phyloP scores from a whole-genome alignment of 2,888 invertebrate species.

The Amphimallon solstitiale region DNA sequence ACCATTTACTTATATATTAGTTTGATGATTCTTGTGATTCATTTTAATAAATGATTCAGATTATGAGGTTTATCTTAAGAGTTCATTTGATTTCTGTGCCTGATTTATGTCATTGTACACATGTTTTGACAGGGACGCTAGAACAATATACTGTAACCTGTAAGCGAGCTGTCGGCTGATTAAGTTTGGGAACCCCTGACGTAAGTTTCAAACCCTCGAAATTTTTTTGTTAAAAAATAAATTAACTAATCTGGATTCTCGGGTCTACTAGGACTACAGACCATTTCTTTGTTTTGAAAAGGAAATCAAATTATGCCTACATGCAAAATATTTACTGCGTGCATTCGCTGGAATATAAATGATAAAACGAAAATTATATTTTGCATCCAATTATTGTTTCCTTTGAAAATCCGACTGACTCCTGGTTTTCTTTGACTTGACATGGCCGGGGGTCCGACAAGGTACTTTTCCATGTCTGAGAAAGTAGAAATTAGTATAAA shows the following conservation, averaged over 20 bases:
- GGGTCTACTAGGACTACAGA: too few species aligned
- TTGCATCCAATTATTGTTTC: conserved; percentile 39
- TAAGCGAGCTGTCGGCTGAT: too few species aligned
- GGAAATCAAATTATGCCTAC: conserved; percentile 27
- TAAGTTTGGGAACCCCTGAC: too few species aligned
- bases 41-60: too few species aligned
- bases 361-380: conserved; percentile 39
- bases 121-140: too few species aligned
- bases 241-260: too few species aligned
- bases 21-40: too few species aligned
- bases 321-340: conserved; percentile 33
- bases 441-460: conserved; percentile 19
- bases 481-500: conserved; percentile 21
- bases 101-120: too few species aligned
- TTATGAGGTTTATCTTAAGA: too few species aligned
- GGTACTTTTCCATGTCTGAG: conserved; percentile 25
- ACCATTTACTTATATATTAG: too few species aligned
- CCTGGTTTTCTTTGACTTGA: conserved; percentile 33
- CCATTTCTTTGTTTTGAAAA: neutral
- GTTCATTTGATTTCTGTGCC: too few species aligned
- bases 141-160: too few species aligned
- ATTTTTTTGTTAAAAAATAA: neutral
- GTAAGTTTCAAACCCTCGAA: neutral
- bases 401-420: conserved; percentile 31
- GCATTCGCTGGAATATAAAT: conserved; percentile 34